Percentiles rank a stretch among this genome's conserved stretches.
Evolutionary conservation across 2,888 invertebrate species (phyloP).

Genomic region (Cheilosia urbana): DNA sequence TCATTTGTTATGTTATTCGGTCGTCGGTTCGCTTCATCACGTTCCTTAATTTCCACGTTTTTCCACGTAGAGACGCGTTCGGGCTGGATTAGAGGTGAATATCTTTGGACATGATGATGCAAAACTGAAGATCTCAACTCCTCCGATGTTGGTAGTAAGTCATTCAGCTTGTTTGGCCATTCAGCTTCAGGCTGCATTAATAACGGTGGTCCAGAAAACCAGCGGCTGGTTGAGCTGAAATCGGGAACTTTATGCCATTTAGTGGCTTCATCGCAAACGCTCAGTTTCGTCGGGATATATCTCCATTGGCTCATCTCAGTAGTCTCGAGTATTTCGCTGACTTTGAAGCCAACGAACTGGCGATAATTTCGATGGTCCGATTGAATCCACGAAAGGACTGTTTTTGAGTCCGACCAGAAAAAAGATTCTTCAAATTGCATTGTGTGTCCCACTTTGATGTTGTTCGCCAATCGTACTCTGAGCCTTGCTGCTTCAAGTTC

Average conservation of each 20-base stretch:
- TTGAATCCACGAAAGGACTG: constrained; percentile 76
- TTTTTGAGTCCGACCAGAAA: constrained; percentile 78
- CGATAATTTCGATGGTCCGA: constrained; percentile 72
- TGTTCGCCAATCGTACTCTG: constrained; percentile 65
- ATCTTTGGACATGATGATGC: no score
- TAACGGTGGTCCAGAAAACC: not conserved
- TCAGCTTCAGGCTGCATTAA: not conserved
- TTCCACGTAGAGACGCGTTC: no score
- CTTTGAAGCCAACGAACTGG: constrained; percentile 74
- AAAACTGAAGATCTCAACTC: not conserved
- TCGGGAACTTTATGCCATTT: not conserved
- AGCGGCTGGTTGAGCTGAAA: not conserved
- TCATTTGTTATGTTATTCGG: not conserved
- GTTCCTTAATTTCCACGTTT: no score
- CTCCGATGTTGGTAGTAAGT: not conserved
- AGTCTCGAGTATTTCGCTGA: constrained; percentile 57
- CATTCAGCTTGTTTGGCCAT: not conserved
- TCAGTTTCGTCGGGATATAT: not conserved
- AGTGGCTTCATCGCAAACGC: not conserved
- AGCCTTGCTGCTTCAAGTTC: constrained; percentile 76
- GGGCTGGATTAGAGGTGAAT: no score
- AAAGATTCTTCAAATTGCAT: constrained; percentile 44
- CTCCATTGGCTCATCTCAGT: constrained; percentile 1
- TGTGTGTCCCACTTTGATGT: constrained; percentile 39
- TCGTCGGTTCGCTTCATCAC: not conserved